Evolutionary conservation across 2,797 vertebrate species (phyloP), one percentile per base, ranked within the genome.

Genomic region (Neostethus bicornis): DNA sequence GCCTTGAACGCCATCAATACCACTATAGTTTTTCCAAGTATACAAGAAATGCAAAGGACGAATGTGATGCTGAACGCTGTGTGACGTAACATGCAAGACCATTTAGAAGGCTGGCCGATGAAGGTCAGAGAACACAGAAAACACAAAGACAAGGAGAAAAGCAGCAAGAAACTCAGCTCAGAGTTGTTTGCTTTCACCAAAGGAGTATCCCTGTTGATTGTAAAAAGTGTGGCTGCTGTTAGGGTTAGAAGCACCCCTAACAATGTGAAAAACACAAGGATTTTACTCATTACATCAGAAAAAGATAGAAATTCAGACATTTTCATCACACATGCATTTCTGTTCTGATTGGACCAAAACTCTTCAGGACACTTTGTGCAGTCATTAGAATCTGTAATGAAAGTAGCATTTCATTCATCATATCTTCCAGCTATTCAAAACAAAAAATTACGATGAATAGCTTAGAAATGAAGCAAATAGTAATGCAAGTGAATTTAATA

Each of bases 31-130:
- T 92, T 92, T 4, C 85, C 90, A 3, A 92, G 78, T 39, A 92
- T 58, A 63, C 90, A 91, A 7, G 90, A 89, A 57, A 91, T 88
- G 17, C 87, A 89, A 59, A 91, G 87, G 9, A 88, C 87, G 43
- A 92, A 92, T 7, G 89, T 91, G 74, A 91, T 89, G 12, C 90
- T 86, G 11, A 90, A 92, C 0, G 75, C 81, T 17, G 89, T 89
- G 73, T 91, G 89, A 3, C 90, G 66, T 56, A 92, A 66, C 87
- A 89, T 90, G 68, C 89, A 92, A 61, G 90, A 91, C 91, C 89
- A 91, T n/a, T 82, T 44, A 20, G 88, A 77, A 9, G 90, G 90
- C 14, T 16, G 65, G 11, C 89, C 86, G 1, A 90, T 87, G 75
- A 91, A 91, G 25, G 85, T 88, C 37, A 91, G 61, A 24, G 90